Evolutionary conservation across 1,140 invertebrate species (phyloP), one percentile per base, ranked within the genome.

Genomic region (Eulimnadia texana): DNA sequence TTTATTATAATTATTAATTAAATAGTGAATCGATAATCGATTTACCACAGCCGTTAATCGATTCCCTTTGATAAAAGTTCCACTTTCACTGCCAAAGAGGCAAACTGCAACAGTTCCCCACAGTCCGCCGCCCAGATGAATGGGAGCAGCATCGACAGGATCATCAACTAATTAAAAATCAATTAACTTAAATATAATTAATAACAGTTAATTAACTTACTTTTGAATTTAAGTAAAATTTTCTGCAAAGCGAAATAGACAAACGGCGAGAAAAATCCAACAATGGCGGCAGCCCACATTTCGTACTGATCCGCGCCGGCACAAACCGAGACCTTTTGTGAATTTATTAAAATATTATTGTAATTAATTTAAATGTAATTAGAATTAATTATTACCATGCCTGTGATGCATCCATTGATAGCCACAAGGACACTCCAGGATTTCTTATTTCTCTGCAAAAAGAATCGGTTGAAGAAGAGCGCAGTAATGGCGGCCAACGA

Each of bases 101-200:
- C 73, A 69, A 11, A 72, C 70, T 22, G 72, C 70, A 10, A 81
- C 68, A 2, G 80, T 67, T 3, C 80, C 80, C 74, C 75, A 78
- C 3, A 74, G 61, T 3, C 80, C 80, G 10, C 78, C 79, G 13
- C 79, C 79, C 60, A 77, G 71, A 68, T 81, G 73, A 62, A 79
- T 78, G 10, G 79, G 76, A 50, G 77, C 73, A 16, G 79, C 79
- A 67, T 81, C 79, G 10, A 81, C 65, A 1, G 79, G 80, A 66
- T 82, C 80, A 64, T 82, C 80, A 49, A 82, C 73, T 72, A 67
- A 11, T 64, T 25, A 49, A 53, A 58, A 2, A 20, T 10, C 9
- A 54, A 54, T 19, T 54, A 54, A 54, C 23, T 19, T 24, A 16
- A 16, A 20, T 23, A 54, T 25, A 10, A 3, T 25, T 60, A 28